Evolutionary conservation across 2,888 invertebrate species (phyloP).

Genomic region (Acanthococcus lagerstroemiae): DNA sequence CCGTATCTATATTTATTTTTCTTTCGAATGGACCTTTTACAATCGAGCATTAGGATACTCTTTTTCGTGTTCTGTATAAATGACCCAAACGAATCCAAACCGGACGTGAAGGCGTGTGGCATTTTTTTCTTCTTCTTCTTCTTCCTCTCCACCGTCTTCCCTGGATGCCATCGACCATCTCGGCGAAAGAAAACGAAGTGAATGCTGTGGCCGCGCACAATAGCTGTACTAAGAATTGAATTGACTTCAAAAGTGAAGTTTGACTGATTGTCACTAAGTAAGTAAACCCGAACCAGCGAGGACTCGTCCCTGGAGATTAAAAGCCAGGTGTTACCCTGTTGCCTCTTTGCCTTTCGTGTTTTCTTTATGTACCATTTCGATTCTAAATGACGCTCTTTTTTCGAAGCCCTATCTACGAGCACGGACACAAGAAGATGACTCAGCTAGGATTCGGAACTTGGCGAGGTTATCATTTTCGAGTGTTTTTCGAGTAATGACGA

Average conservation of each 20-base stretch:
- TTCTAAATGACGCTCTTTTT: no score
- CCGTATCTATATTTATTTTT: conserved; percentile 8
- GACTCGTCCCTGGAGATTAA: conserved; percentile 23
- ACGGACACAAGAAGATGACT: no score
- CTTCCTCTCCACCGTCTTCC: neutral
- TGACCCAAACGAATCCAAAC: conserved; percentile 20
- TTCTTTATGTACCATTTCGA: no score
- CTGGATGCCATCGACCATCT: neutral
- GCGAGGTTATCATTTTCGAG: no score
- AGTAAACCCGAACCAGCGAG: neutral
- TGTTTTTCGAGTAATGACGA: neutral
- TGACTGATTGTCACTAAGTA: conserved; percentile 28
- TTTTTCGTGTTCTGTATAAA: conserved; percentile 15
- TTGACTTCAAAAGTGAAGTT: conserved; percentile 29
- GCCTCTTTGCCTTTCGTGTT: no score
- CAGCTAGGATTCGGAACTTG: neutral
- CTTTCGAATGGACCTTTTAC: conserved; percentile 3
- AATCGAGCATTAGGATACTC: no score
- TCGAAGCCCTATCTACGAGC: no score
- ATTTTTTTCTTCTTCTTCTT: neutral
- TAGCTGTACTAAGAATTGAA: conserved; percentile 18
- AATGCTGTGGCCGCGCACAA: conserved; percentile 4
- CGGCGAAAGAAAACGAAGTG: conserved; percentile 11
- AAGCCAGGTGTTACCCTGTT: conserved; percentile 16
- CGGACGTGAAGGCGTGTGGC: conserved; percentile 30